Evolutionary conservation across 1,140 invertebrate species (phyloP).

Genomic region (Formica exsecta): DNA sequence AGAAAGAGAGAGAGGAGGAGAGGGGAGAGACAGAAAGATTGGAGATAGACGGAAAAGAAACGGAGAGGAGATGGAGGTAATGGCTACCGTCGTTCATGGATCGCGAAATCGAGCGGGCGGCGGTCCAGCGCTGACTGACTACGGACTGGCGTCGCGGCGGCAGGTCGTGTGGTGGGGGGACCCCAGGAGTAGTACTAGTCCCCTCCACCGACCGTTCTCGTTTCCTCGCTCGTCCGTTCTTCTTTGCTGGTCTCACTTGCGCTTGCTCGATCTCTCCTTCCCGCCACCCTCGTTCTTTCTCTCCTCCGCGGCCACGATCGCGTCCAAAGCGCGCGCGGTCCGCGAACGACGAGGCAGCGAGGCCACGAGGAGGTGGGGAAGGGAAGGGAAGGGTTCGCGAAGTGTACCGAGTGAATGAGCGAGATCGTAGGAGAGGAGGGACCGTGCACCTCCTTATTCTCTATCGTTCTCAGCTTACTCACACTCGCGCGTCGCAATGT

Average conservation of each 20-base stretch:
- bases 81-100: conserved; percentile 78
- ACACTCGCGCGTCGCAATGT: conserved; percentile 37
- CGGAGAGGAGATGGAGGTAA: conserved; percentile 72
- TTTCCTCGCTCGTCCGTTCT: conserved; percentile 74
- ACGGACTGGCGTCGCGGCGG: conserved; percentile 84
- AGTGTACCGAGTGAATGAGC: conserved; percentile 44
- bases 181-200: conserved; percentile 77
- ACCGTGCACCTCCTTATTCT: conserved; percentile 45
- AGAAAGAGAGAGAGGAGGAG: conserved; percentile 19
- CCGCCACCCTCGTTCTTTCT: conserved; percentile 56
- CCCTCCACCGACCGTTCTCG: conserved; percentile 73
- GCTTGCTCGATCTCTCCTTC: conserved; percentile 54
- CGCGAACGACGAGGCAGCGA: conserved; percentile 47
- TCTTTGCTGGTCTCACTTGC: conserved; percentile 64
- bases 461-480: conserved; percentile 48
- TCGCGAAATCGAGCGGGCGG: conserved; percentile 84
- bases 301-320: conserved; percentile 46
- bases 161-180: conserved; percentile 83
- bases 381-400: conserved; percentile 29
- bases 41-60: conserved; percentile 68
- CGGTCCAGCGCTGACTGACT: conserved; percentile 87
- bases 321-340: conserved; percentile 39
- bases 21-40: conserved; percentile 55
- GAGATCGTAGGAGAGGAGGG: conserved; percentile 2
- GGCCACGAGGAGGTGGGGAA: conserved; percentile 1